phyloP scores from a whole-genome alignment of 2,113 vertebrate species.

The Notechis scutatus region DNA sequence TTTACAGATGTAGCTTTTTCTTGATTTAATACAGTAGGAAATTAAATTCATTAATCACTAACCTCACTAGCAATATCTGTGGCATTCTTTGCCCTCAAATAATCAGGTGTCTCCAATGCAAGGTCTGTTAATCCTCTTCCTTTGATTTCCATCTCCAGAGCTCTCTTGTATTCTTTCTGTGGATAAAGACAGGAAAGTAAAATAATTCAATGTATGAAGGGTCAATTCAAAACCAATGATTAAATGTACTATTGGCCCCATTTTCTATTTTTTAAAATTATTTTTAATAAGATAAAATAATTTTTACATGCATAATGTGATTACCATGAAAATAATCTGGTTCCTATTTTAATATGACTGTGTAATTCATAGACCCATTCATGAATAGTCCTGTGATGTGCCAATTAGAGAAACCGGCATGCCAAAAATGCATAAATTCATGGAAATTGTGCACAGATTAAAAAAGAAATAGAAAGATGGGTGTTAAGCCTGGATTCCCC shows the following conservation, averaged over 20 bases:
- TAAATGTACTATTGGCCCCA: neutral
- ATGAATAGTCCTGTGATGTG: neutral
- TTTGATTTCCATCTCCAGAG: conserved; percentile 89
- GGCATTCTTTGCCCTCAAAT: conserved; percentile 90
- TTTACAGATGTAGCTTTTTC: neutral
- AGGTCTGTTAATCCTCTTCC: conserved; percentile 88
- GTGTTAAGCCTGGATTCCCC: no score
- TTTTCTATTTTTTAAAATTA: no score
- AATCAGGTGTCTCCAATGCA: conserved; percentile 92
- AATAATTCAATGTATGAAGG: neutral
- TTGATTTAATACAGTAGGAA: neutral
- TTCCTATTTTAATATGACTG: neutral
- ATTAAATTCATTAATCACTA: conserved; percentile 24
- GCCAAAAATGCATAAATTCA: neutral
- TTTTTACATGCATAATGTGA: neutral
- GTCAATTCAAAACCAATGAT: neutral
- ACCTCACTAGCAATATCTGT: conserved; percentile 98
- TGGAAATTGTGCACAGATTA: neutral
- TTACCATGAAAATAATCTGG: neutral
- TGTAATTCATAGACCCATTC: neutral
- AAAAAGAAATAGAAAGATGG: neutral
- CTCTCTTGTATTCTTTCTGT: conserved; percentile 93
- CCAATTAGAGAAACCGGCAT: neutral
- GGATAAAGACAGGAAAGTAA: conserved; percentile 11
- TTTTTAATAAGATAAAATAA: neutral